These are phyloP conservation scores for Chanos chanos DNA, from an alignment of 2,797 vertebrate genomes.

Conservation along the genomic window DNA sequence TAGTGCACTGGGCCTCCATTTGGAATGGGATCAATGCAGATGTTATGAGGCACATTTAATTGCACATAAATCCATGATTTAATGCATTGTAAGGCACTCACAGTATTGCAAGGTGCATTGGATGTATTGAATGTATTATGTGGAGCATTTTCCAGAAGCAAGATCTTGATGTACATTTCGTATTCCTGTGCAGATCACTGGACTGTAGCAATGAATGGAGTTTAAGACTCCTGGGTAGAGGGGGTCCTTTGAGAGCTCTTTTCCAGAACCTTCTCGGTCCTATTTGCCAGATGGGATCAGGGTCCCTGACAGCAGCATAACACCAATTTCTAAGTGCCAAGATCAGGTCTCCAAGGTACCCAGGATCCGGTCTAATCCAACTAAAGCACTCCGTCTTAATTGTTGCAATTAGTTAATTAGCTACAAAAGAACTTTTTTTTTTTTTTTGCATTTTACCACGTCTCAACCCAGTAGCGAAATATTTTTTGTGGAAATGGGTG, in stretches of 20 bases:
- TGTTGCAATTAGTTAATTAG: constrained; percentile 41
- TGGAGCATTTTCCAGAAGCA: constrained; percentile 39
- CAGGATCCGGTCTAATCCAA: neutral
- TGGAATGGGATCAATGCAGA: constrained; percentile 60
- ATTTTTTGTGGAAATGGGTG: neutral
- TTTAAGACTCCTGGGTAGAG: neutral
- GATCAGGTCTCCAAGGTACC: neutral
- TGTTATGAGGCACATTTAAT: constrained; percentile 64
- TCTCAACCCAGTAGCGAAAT: no score
- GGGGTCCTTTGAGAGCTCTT: neutral
- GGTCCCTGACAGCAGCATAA: constrained; percentile 8
- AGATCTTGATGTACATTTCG: constrained; percentile 41
- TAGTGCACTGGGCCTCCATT: constrained; percentile 59
- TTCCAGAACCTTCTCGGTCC: neutral
- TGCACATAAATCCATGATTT: constrained; percentile 65
- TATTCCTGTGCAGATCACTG: constrained; percentile 1
- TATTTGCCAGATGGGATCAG: neutral
- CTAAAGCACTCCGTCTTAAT: constrained; percentile 27
- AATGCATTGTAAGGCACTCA: constrained; percentile 49
- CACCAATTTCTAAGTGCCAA: neutral
- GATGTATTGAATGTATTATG: constrained; percentile 18
- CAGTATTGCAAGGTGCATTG: constrained; percentile 47
- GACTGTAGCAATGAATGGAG: neutral
- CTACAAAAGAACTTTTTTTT: constrained; percentile 10
- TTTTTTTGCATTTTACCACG: no score